A percentile compares a stretch with the other conserved stretches of the same genome.
These are phyloP conservation scores for Orestias chungarensis DNA, from an alignment of 2,797 vertebrate species.

Conservation along the genomic window DNA sequence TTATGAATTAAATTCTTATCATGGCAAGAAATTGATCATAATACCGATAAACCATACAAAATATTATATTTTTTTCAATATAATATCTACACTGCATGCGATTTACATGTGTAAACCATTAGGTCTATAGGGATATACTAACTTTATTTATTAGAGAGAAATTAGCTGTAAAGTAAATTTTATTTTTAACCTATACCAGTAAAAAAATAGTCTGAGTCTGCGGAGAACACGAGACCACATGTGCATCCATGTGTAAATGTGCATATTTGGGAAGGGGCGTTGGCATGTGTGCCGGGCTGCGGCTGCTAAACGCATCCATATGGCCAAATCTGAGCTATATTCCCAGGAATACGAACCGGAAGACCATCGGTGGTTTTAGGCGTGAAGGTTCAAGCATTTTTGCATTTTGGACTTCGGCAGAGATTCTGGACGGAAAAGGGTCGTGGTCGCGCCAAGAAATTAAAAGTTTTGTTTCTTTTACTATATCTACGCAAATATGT, in stretches of 20 bases:
- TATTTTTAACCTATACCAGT: not conserved
- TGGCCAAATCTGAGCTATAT: constrained; percentile 45
- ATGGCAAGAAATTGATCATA: no score
- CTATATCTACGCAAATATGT: constrained; percentile 12
- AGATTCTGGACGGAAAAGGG: constrained; percentile 23
- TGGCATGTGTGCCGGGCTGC: constrained; percentile 34
- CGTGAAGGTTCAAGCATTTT: constrained; percentile 32
- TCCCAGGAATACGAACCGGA: constrained; percentile 34
- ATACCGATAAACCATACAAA: no score
- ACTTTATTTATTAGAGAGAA: not conserved
- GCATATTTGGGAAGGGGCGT: constrained; percentile 41
- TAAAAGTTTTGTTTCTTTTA: constrained; percentile 64
- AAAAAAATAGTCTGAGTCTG: not conserved
- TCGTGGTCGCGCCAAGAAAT: constrained; percentile 41
- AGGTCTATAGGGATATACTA: not conserved
- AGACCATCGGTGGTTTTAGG: constrained; percentile 43
- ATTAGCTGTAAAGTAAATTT: not conserved
- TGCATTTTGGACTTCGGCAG: constrained; percentile 2
- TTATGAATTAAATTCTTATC: no score
- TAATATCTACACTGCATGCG: not conserved
- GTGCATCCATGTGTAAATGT: constrained; percentile 35
- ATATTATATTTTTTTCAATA: no score
- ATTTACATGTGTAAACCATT: not conserved
- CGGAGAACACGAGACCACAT: constrained; percentile 13
- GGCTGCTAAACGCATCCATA: constrained; percentile 71